Percentiles rank a stretch among this genome's conserved stretches.
These are phyloP conservation scores for Eulimnadia texana DNA, from an alignment of 1,140 invertebrate species.

Conservation along the genomic window DNA sequence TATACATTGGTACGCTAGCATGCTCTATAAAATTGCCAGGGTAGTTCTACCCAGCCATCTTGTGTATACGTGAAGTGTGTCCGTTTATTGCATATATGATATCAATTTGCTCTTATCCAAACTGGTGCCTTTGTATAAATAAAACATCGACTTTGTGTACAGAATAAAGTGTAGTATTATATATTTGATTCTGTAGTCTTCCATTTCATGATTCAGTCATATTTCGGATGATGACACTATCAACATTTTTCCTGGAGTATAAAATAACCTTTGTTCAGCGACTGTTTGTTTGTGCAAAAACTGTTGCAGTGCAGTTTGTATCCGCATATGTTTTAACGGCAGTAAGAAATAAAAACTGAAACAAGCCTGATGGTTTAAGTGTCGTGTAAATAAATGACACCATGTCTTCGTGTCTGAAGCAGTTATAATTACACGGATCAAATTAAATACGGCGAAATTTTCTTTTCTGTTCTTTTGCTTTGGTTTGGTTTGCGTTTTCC, in stretches of 20 bases:
- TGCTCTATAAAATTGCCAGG: constrained; percentile 54
- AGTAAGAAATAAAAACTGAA: background rate
- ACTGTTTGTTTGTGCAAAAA: too few relatives aligned
- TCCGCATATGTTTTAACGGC: background rate
- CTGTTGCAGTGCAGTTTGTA: too few relatives aligned
- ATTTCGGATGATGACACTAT: too few relatives aligned
- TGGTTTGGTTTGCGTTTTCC: background rate
- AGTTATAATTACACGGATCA: background rate
- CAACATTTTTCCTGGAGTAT: too few relatives aligned
- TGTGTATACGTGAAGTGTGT: constrained; percentile 21
- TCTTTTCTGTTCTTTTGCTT: background rate
- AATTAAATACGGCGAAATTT: background rate
- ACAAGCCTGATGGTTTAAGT: background rate
- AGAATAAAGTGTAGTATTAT: too few relatives aligned
- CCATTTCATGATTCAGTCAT: too few relatives aligned
- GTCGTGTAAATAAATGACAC: background rate
- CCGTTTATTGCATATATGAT: too few relatives aligned
- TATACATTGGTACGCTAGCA: constrained; percentile 72
- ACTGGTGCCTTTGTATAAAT: too few relatives aligned
- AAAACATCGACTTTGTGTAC: too few relatives aligned
- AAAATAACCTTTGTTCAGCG: too few relatives aligned
- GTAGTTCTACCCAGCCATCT: constrained; percentile 43
- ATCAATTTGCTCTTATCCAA: too few relatives aligned
- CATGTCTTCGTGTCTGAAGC: background rate
- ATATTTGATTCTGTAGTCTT: too few relatives aligned